Evolutionary conservation across 2,113 vertebrate species (phyloP).

Genomic region (Hassar affinis): DNA sequence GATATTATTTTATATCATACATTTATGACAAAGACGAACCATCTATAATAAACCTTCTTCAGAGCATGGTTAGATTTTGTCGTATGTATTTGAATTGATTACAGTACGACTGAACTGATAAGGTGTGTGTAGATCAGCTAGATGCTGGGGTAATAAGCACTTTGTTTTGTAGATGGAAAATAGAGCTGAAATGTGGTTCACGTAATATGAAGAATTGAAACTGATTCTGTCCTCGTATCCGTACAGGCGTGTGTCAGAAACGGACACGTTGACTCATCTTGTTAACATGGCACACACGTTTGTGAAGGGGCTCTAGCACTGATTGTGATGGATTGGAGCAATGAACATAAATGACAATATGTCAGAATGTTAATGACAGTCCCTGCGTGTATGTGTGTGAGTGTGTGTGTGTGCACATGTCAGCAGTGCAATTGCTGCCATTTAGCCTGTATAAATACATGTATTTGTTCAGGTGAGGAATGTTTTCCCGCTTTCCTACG

Average conservation of each 20-base stretch:
- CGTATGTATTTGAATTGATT: not conserved
- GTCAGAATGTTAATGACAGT: slow-evolving; percentile 67
- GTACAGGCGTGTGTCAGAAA: not conserved
- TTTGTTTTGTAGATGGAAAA: not conserved
- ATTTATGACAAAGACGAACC: not conserved
- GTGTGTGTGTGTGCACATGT: slow-evolving; percentile 54
- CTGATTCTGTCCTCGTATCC: not conserved
- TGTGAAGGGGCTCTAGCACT: slow-evolving; percentile 43
- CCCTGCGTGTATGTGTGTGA: slow-evolving; percentile 22
- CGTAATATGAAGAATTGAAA: not conserved
- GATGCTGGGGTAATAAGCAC: not conserved
- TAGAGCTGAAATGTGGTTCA: not conserved
- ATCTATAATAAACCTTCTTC: not conserved
- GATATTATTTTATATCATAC: not conserved
- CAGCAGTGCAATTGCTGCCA: slow-evolving; percentile 73
- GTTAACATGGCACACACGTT: slow-evolving; percentile 39
- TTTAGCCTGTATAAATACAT: slow-evolving; percentile 75
- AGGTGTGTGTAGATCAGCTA: not conserved
- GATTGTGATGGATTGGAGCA: slow-evolving; percentile 74
- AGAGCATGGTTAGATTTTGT: not conserved
- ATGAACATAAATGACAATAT: slow-evolving; percentile 69
- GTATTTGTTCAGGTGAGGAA: slow-evolving; percentile 77
- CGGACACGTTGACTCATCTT: slow-evolving; percentile 29
- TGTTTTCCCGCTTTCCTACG: slow-evolving; percentile 17
- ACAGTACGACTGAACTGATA: not conserved